Evolutionary conservation across 2,797 vertebrate species (phyloP).

Genomic region (Gymnoscopelus braueri): DNA sequence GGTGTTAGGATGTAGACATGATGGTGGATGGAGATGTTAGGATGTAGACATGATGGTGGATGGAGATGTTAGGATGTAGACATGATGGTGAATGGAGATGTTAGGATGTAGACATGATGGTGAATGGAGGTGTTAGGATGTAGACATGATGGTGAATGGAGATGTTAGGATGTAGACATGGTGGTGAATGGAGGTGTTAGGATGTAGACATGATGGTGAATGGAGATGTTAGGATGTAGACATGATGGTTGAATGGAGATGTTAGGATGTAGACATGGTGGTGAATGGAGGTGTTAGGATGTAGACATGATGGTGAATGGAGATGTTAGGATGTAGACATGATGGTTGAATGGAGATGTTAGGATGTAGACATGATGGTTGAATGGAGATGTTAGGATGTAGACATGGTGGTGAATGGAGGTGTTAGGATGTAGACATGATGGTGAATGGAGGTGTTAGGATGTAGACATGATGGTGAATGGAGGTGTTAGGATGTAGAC

Average conservation of each 20-base stretch:
- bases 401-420: background rate
- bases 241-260: background rate
- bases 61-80: too few species aligned
- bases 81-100: background rate
- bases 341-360: background rate
- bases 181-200: too few species aligned
- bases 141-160: background rate
- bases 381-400: background rate
- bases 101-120: too few species aligned
- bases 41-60: background rate
- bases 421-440: background rate
- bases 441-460: background rate
- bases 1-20: too few species aligned
- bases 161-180: background rate
- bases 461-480: too few species aligned
- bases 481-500: background rate
- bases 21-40: too few species aligned
- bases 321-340: background rate
- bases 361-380: background rate
- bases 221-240: background rate
- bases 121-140: background rate
- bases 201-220: background rate
- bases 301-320: background rate
- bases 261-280: background rate
- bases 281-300: background rate